Base-by-base conservation (phyloP, 2,797 vertebrate genomes). In the Semaprochilodus insignis region DNA sequence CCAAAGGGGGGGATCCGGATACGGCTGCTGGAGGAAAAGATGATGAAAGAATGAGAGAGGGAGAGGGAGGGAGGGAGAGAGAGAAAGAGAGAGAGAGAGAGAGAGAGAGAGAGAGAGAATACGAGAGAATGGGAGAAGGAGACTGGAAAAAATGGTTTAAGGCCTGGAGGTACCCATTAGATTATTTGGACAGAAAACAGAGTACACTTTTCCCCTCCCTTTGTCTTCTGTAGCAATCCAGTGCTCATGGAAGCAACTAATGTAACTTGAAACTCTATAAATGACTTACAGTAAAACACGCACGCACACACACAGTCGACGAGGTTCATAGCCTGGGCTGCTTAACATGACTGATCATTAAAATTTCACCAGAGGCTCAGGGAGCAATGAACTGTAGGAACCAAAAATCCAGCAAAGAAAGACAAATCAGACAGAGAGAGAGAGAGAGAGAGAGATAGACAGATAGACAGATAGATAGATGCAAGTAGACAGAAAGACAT, bases 331-430 rank as follows among this genome's bases (percentile, higher is more conserved):
- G 62, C 62, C 27, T 65, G 62, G 31, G 25, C 31, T 27, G 62
- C 62, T 65, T 65, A 65, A 65, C 62, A 78, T 44, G 67, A 54
- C 76, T 82, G 70, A 48, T 85, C 87, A 88, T 88, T 85, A 88
- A 88, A 87, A 87, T 80, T 48, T 23, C 66, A 85, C 85, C 81
- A 74, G 76, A 80, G 23, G 84, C 77, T 63, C 74, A n/a, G 79
- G 65, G 51, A 52, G 44, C 70, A 81, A 21, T 87, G 74, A 85
- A 76, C 23, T 63, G 25, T 27, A 15, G 23, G 60, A 63, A 15
- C 11, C 1, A 25, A 62, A 62, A 59, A 21, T 15, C 21, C 21
- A n/a, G 55, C 55, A n/a, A 17, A 1, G 11, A 62, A 25, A 62
- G 59, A 62, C 2, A 67, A 21, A 15, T 3, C 2, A 57, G 2